Base-by-base conservation (phyloP, 2,113 vertebrate genomes). In the Sceloporus undulatus region DNA sequence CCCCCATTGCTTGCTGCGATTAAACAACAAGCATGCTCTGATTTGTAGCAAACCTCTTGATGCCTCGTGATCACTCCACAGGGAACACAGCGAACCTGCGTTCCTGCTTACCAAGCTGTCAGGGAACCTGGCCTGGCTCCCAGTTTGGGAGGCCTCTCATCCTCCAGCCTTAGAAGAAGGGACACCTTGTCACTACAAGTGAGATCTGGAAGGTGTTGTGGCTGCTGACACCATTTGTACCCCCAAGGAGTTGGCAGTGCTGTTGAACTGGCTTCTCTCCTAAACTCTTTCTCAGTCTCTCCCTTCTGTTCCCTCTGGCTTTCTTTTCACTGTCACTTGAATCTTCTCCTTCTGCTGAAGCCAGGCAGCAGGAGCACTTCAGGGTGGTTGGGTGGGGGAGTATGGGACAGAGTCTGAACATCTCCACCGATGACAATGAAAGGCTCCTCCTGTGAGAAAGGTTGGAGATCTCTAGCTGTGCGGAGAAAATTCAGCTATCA, bases 401-500 rank as follows among this genome's bases (percentile, higher is more conserved):
- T 34, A 19, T 18, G 23, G 34, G 23, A 71, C 10, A 0, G 3
- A 34, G 4, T 3, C 1, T 38, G 84, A 82, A 71, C 27, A 7
- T 79, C 66, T 73, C 65, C 80, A 65, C 27, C 16, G 56, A 40
- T 75, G 21, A 34, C 52, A 59, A 9, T 0, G 0, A 11, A 74
- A n/a, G 7, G 25, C n/a, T 19, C 29, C 4, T 48, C 62, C 74
- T 65, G 52, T 4, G 38, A 76, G 27, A 42, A 23, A 62, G 59
- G 59, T 66, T 42, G 52, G 29, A 54, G 13, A 59, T 48, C 11
- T 29, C 68, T 74, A 59, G 11, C 78, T 85, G 4, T 0, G 0
- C 3, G 0, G 42, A 11, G 11, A 70, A 34, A 83, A 0, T 0
- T 1, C 40, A 23, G 9, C 27, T 9, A 27, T 68, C 65, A 23